Percentiles rank a stretch among this genome's conserved stretches.
phyloP scores from a whole-genome alignment of 2,888 invertebrate genomes.

The Chrysina gloriosa region DNA sequence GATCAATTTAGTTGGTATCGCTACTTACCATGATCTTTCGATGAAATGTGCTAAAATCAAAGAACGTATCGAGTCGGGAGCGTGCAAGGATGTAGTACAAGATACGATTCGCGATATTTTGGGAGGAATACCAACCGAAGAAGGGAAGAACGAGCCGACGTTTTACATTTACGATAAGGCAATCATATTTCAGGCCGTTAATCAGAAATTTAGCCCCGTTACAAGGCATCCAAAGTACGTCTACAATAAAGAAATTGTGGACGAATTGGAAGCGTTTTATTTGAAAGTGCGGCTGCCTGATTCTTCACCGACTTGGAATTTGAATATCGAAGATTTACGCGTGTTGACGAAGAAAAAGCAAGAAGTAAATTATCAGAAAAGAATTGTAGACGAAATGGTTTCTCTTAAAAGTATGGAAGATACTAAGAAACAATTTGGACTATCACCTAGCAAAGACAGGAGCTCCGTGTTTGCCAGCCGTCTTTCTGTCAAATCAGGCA shows the following conservation, averaged over 20 bases:
- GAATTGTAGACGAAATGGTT: conserved; percentile 36
- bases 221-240: conserved; percentile 50
- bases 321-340: conserved; percentile 50
- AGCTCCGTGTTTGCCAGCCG: neutral
- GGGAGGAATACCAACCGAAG: conserved; percentile 35
- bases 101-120: conserved; percentile 50
- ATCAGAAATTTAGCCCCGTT: conserved; percentile 47
- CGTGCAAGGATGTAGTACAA: conserved; percentile 47
- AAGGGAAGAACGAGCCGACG: conserved; percentile 2
- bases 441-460: neutral
- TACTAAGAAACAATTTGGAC: conserved; percentile 41
- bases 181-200: conserved; percentile 52
- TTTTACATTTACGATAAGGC: conserved; percentile 49
- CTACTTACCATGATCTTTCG: conserved; percentile 13
- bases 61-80: conserved; percentile 46
- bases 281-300: conserved; percentile 43
- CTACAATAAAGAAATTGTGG: conserved; percentile 52
- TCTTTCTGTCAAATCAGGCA: neutral
- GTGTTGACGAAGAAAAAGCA: conserved; percentile 51
- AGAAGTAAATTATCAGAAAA: conserved; percentile 36
- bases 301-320: conserved; percentile 53
- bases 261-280: conserved; percentile 54
- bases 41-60: conserved; percentile 43
- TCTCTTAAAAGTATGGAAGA: conserved; percentile 36
- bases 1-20: conserved; percentile 39